Base-by-base conservation (phyloP, 1,140 invertebrate genomes). In the Leptinotarsa lineolata region DNA sequence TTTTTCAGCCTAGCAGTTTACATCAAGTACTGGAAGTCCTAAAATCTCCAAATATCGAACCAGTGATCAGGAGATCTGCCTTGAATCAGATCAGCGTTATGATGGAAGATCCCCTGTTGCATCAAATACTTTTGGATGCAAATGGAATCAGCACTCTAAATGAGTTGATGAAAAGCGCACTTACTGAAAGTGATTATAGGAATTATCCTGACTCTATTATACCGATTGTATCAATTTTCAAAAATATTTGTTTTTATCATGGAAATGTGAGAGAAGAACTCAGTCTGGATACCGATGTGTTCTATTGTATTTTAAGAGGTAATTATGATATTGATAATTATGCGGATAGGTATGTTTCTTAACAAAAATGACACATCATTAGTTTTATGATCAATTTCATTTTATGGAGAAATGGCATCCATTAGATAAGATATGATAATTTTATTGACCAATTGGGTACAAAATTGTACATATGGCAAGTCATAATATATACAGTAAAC, bases 191-290 rank as follows among this genome's bases (percentile, higher is more conserved):
- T 30, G 88, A 91, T 79, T 90, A 85, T 77, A 79, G 86, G 4
- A 87, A 89, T 77, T 91, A 90, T 83, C 88, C 90, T 2, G 91
- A 92, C 80, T 90, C 89, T 64, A 87, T 89, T 2, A 86, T 91
- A 64, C 88, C 90, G 58, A 88, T 89, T 76, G 81, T 91, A 46
- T 86, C 86, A 6, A 86, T 91, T 72, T 76, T 92, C 54, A 90
- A 90, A 83, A 86, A 87, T 69, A 77, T 91, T 11, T 86, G 85
- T 61, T 86, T 85, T 18, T 83, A 84, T 74, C 85, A 85, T 76
- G 58, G 83, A 30, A 82, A 81, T 20, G 82, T 87, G 72, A 84
- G 90, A 59, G 86, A 89, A 54, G 83, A 84, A 61, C 79, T 91
- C 13, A 86, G 87, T 4, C 86, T 85, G 77, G 82, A 87, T 72